phyloP scores from a whole-genome alignment of 1,140 invertebrate genomes.

The Zophobas morio region DNA sequence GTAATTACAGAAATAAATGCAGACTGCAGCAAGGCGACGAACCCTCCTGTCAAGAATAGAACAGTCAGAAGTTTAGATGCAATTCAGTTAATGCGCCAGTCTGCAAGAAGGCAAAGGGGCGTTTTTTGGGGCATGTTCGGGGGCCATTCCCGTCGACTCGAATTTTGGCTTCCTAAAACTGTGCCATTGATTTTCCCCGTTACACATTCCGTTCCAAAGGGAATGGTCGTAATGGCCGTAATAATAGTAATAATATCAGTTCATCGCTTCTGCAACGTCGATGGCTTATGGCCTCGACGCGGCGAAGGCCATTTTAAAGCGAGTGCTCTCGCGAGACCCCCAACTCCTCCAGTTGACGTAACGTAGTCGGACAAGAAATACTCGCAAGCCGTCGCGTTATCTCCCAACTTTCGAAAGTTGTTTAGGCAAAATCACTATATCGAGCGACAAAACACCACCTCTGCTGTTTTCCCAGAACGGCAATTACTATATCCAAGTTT shows the following conservation, averaged over 20 bases:
- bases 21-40: background rate
- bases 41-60: background rate
- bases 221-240: conserved; percentile 12
- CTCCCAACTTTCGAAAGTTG: conserved; percentile 21
- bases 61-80: background rate
- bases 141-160: too few relatives aligned
- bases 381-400: conserved; percentile 19
- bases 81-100: background rate
- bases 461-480: conserved; percentile 15
- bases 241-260: conserved; percentile 38
- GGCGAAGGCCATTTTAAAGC: conserved; percentile 28
- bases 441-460: conserved; percentile 9
- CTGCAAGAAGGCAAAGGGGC: background rate
- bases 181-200: conserved; percentile 20
- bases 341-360: conserved; percentile 28
- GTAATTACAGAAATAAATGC: conserved; percentile 30
- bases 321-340: conserved; percentile 30
- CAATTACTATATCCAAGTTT: conserved; percentile 17
- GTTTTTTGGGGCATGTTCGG: background rate
- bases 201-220: background rate
- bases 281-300: conserved; percentile 2
- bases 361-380: conserved; percentile 28
- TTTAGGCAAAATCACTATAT: conserved; percentile 36
- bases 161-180: background rate
- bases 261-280: conserved; percentile 26